These are phyloP conservation scores for Stictonetta naevosa DNA, from an alignment of 2,113 vertebrate genomes.

Conservation along the genomic window DNA sequence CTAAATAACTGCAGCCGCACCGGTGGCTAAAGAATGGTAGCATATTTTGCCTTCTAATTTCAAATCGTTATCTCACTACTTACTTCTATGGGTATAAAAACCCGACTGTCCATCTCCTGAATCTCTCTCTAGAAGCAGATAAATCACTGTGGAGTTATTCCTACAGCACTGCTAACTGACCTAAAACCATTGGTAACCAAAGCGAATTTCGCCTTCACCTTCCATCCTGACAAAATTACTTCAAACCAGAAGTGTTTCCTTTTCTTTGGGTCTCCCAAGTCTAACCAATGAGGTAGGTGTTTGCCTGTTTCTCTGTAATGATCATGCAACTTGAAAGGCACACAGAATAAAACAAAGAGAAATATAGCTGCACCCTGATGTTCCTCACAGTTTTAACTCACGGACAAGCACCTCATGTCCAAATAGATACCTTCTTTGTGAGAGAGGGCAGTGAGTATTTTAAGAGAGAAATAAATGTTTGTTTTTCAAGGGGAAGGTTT, in stretches of 20 bases:
- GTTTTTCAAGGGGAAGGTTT: not conserved
- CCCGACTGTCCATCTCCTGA: not conserved
- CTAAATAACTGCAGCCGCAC: not conserved
- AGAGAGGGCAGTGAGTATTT: not conserved
- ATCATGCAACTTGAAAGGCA: not conserved
- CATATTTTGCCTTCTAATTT: not conserved
- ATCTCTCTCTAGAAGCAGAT: not conserved
- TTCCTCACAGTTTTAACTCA: not conserved
- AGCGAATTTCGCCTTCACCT: not conserved
- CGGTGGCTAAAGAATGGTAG: not conserved
- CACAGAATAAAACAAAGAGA: not conserved
- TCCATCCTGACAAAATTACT: accelerated
- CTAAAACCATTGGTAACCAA: not conserved
- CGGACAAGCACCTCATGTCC: not conserved
- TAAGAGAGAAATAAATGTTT: not conserved
- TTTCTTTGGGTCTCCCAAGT: not conserved
- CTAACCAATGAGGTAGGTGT: constrained; percentile 14
- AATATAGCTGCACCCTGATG: not conserved
- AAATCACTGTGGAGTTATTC: not conserved
- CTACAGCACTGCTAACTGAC: not conserved
- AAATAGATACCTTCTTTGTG: not conserved
- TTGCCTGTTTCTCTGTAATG: not conserved
- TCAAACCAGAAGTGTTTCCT: not conserved
- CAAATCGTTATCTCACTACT: not conserved
- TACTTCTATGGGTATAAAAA: not conserved